Evolutionary conservation across 2,797 vertebrate genomes (phyloP).

Genomic region (Mormyrus proboscirostris): DNA sequence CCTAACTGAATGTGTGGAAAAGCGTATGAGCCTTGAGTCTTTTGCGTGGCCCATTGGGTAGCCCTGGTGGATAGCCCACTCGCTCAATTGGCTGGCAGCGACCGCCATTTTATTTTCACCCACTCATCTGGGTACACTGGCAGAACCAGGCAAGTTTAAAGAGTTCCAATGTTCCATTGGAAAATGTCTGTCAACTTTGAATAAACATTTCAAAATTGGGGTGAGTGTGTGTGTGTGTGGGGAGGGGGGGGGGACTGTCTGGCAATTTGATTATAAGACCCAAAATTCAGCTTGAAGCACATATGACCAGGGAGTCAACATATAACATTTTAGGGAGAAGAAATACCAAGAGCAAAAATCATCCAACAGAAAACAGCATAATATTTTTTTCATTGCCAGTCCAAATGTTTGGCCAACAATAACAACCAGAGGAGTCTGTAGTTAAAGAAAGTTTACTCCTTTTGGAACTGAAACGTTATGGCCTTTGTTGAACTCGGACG

Average conservation of each 20-base stretch:
- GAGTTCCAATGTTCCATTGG: constrained; percentile 32
- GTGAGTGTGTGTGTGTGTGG: constrained; percentile 35
- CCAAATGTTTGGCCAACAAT: constrained; percentile 47
- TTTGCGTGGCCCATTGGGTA: background rate
- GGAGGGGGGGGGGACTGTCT: constrained; percentile 37
- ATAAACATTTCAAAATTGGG: constrained; percentile 24
- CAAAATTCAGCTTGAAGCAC: constrained; percentile 45
- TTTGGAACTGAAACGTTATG: constrained; percentile 48
- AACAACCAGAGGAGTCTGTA: constrained; percentile 52
- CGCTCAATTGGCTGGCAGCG: constrained; percentile 33
- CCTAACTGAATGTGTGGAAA: constrained; percentile 20
- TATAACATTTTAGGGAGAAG: constrained; percentile 46
- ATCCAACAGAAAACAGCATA: constrained; percentile 54
- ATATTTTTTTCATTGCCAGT: constrained; percentile 48
- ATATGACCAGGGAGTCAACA: constrained; percentile 54
- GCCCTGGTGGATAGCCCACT: constrained; percentile 5
- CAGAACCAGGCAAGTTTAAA: constrained; percentile 35
- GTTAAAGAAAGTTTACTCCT: constrained; percentile 43
- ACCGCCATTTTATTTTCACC: constrained; percentile 22
- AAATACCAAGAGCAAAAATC: constrained; percentile 10
- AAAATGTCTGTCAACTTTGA: constrained; percentile 51
- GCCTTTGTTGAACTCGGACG: constrained; percentile 46
- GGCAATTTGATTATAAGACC: constrained; percentile 60
- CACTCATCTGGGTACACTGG: constrained; percentile 26
- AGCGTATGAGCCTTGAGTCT: background rate